Conservation (phyloP, 1,140 invertebrate species). For the Armadillidium nasatum region DNA sequence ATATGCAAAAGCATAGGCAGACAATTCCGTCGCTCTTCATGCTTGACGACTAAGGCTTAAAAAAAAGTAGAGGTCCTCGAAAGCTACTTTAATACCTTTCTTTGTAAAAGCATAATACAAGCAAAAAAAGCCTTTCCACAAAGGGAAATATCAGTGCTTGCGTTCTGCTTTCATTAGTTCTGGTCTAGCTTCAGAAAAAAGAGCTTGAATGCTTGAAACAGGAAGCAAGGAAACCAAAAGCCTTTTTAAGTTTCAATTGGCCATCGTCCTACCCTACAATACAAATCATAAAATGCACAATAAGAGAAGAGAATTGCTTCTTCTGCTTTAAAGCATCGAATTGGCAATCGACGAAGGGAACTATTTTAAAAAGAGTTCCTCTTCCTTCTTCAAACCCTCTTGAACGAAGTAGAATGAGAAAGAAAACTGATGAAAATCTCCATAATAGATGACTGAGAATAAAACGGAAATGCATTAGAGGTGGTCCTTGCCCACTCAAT, state of each 20-base stretch:
- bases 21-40: not conserved
- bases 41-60: not conserved
- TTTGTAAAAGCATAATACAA: not conserved
- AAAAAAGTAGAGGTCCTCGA: not conserved
- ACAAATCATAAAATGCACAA: not conserved
- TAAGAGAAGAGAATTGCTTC: not conserved
- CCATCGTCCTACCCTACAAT: not conserved
- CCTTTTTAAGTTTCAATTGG: not conserved
- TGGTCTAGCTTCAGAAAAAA: not conserved
- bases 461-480: not conserved
- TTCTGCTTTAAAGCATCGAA: no score
- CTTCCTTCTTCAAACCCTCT: not conserved
- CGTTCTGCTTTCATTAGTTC: not conserved
- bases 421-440: not conserved
- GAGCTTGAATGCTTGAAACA: no score
- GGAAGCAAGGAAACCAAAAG: not conserved
- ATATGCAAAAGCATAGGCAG: no score
- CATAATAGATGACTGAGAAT: no score
- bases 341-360: not conserved
- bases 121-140: not conserved
- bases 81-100: not conserved
- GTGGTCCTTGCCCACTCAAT: not conserved
- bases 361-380: not conserved
- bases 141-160: not conserved
- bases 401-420: not conserved